phyloP scores from a whole-genome alignment of 2,888 invertebrate species.

The Mantis religiosa region DNA sequence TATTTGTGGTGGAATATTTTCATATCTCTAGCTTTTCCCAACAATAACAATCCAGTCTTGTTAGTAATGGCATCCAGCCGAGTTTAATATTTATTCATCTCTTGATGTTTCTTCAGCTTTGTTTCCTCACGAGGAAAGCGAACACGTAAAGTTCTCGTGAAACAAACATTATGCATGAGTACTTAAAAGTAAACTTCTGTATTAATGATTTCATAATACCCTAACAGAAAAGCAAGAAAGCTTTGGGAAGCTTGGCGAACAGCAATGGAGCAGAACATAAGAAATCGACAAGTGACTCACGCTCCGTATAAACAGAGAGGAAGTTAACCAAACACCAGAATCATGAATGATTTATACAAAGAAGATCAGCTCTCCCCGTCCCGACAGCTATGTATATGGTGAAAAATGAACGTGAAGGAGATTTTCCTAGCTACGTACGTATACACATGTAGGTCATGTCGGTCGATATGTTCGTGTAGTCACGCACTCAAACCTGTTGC shows the following conservation, averaged over 20 bases:
- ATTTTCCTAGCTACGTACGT: neutral
- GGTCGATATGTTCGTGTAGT: neutral
- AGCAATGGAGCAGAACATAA: neutral
- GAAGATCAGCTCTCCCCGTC: neutral
- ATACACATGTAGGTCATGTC: neutral
- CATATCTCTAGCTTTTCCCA: no score
- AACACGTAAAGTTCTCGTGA: no score
- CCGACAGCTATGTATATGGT: neutral
- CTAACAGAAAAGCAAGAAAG: neutral
- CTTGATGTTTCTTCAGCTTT: no score
- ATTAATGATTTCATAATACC: neutral
- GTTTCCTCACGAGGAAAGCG: no score
- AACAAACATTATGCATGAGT: neutral
- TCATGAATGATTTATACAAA: neutral
- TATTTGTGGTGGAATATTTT: no score
- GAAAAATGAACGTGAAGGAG: neutral
- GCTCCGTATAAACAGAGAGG: neutral
- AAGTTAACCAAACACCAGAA: neutral
- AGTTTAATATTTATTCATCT: no score
- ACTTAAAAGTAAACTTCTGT: neutral
- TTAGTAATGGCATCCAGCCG: no score
- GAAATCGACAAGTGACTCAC: neutral
- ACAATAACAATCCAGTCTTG: no score
- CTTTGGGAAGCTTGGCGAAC: neutral
- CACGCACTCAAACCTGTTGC: neutral